Evolutionary conservation across 2,797 vertebrate species (phyloP), one percentile per base, ranked within the genome.

Genomic region (Alectoris magna): DNA sequence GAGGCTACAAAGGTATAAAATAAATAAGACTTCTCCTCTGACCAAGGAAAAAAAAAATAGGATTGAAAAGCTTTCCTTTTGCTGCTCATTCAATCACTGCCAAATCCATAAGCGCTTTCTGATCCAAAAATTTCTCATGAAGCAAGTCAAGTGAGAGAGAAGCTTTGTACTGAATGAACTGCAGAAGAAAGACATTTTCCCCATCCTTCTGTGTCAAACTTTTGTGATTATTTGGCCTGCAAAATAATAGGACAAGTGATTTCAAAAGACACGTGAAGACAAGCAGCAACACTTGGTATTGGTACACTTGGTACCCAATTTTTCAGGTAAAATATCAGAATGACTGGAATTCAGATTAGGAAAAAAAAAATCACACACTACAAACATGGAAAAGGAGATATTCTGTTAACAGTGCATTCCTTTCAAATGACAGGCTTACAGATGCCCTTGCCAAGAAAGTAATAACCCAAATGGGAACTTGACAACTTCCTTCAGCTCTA

Each of bases 381-480:
- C 43, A 34, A 22, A 92, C 82, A 62, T 39, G 26, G 71, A 64
- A 76, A 87, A 94, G 80, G 75, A 81, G 49, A 18, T 84, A 85
- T 94, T 77, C 66, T 86, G 71, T 86, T 86, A 31, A 0, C 34
- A 60, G 81, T 76, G 77, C 68, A 93, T 91, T 96, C 88, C 88
- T 93, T 93, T 86, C 80, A 92, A 91, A 91, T 90, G 90, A 94
- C 83, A 92, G 88, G 59, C 74, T 95, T 90, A 94, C 81, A 90
- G 81, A 93, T 69, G 69, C 58, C 81, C 74, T 77, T 94, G 88
- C 84, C 93, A 96, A 93, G 91, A 80, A 94, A 94, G 91, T 77
- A 93, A 84, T 59, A 95, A 66, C 86, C 84, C 88, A 95, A 91
- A 90, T 49, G 84, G 93, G 90, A 91, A 91, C 82, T 14, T 85